Evolutionary conservation across 2,888 invertebrate species (phyloP), one percentile per base, ranked within the genome.

Genomic region (Phaonia tiefii): DNA sequence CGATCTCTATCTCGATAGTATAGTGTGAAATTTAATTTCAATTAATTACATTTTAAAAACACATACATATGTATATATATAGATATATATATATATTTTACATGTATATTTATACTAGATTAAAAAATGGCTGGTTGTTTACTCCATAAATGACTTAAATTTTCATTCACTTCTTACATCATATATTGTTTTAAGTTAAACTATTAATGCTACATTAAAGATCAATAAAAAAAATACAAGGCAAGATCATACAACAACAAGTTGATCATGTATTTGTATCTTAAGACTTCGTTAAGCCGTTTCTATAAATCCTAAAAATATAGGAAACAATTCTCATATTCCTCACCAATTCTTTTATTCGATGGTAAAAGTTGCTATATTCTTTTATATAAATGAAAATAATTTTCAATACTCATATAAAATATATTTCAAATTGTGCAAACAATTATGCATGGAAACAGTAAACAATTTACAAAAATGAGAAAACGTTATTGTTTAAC

Each of bases 171-270:
- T 31, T 31, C 31, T 3, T 31, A n/a, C 31, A 5, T 31, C 31
- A 25, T 66, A 20, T 49, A 20, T 4, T 26, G 15, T 51, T 25
- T 42, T 31, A 25, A 37, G 65, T 77, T 71, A 77, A 80, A 74
- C 67, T 58, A 70, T 70, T 73, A 46, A 63, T 42, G 26, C n/a
- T 74, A 70, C 58, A 73, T 31, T 65, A 49, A 65, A 76, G 67
- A 72, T 44, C 37, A 46, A 22, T 66, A 75, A 69, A 63, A n/a
- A n/a, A 70, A 46, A 70, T 80, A 66, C 51, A 80, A 80, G 80
- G 80, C 80, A 77, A 80, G 77, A 77, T 75, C 71, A 31, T 75
- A 75, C 70, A 77, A 76, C 76, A 76, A 76, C 17, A 67, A 66
- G 39, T 54, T 80, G 74, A 67, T 66, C 70, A 74, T 70, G 58